Conservation (phyloP, 2,797 vertebrate species). For the Cetoscarus ocellatus region DNA sequence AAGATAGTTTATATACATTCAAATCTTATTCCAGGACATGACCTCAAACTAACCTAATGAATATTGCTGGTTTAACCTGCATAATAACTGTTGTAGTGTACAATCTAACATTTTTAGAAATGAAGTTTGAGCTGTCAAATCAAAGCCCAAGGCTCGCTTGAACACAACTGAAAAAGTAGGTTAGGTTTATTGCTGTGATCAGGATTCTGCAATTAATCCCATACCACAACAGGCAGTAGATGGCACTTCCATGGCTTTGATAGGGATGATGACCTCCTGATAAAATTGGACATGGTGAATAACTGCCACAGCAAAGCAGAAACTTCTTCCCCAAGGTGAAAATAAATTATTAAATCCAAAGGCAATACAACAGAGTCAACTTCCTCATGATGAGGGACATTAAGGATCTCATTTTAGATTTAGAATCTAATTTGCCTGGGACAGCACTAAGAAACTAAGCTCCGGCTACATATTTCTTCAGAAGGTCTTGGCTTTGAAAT, state of each 20-base stretch:
- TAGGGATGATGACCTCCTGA: not conserved
- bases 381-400: not conserved
- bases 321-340: not conserved
- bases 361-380: not conserved
- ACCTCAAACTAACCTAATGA: slow-evolving; percentile 6
- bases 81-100: not conserved
- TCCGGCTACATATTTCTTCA: not conserved
- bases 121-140: not conserved
- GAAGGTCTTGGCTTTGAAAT: not conserved
- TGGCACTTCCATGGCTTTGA: not conserved
- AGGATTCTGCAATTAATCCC: not conserved
- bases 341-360: no score
- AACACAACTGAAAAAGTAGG: not conserved
- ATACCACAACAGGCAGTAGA: not conserved
- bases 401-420: no score
- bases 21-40: slow-evolving; percentile 22
- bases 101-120: slow-evolving; percentile 1
- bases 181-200: not conserved
- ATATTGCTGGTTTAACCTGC: slow-evolving; percentile 23
- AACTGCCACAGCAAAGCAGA: not conserved
- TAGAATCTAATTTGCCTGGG: not conserved
- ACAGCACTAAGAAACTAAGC: not conserved
- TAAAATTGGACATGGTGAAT: not conserved
- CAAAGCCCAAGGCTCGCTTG: slow-evolving; percentile 5
- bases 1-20: slow-evolving; percentile 5